phyloP scores from a whole-genome alignment of 2,888 invertebrate species.

The Exocentrus adspersus region DNA sequence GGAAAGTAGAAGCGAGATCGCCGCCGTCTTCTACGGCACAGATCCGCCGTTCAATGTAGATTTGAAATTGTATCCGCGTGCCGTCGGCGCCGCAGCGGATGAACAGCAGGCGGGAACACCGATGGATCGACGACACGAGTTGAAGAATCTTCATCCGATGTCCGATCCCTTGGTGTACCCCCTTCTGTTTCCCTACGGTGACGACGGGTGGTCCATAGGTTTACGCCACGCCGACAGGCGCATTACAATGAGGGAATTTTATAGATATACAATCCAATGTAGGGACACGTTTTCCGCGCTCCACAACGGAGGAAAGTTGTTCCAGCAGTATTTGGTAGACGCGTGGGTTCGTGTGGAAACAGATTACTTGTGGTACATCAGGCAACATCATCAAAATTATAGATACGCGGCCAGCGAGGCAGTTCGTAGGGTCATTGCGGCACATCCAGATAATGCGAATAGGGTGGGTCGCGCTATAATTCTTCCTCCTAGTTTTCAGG shows the following conservation, averaged over 20 bases:
- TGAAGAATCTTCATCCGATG: slow-evolving; percentile 25
- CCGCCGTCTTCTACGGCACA: slow-evolving; percentile 28
- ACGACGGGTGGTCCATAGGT: slow-evolving; percentile 23
- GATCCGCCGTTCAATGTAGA: slow-evolving; percentile 32
- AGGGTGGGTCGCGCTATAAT: not conserved
- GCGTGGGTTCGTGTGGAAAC: slow-evolving; percentile 13
- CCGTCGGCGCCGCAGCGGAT: no score
- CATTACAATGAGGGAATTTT: slow-evolving; percentile 22
- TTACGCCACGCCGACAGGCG: not conserved
- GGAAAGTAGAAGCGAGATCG: slow-evolving; percentile 28
- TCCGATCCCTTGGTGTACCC: slow-evolving; percentile 37
- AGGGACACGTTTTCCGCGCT: slow-evolving; percentile 19
- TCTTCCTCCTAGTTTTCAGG: not conserved
- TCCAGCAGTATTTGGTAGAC: slow-evolving; percentile 35
- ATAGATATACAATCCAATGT: slow-evolving; percentile 10
- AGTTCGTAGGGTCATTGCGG: not conserved
- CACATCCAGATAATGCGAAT: not conserved
- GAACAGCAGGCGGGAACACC: not conserved
- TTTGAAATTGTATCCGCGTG: slow-evolving; percentile 1
- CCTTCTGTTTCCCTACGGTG: slow-evolving; percentile 33
- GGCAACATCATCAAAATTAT: slow-evolving; percentile 13
- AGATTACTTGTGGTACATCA: slow-evolving; percentile 6
- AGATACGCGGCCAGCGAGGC: not conserved
- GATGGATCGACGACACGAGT: slow-evolving; percentile 2
- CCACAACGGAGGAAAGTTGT: slow-evolving; percentile 28